Base-by-base conservation (phyloP, 1,140 invertebrate species). In the Daktulosphaira vitifoliae region DNA sequence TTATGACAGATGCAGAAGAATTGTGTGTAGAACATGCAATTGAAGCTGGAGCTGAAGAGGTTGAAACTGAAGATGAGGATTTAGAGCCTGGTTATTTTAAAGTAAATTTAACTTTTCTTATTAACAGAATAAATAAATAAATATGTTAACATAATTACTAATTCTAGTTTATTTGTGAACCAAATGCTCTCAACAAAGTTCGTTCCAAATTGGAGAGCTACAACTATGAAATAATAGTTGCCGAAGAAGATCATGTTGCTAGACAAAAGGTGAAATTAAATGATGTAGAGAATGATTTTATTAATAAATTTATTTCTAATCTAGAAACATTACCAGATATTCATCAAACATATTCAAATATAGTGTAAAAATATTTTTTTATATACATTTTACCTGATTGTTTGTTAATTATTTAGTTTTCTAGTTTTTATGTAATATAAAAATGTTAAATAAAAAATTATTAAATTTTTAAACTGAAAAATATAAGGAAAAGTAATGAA, bases 21-120 rank as follows among this genome's bases (percentile, higher is more conserved):
- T 70, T 72, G 39, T 81, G 79, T 13, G 79, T 78, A 9, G 82
- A 84, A 26, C 77, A 83, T 76, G 84, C 83, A 0, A 84, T 86
- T 67, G 74, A 77, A 66, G 70, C 74, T 42, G 81, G 79, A 3
- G 82, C 83, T 2, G 81, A 84, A 71, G 83, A 86, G 56, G 81
- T 84, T 2, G 73, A 77, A 39, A 72, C 76, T 73, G 37, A 79
- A 38, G 68, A 79, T 22, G 71, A 79, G 9, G 70, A 76, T 22
- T 65, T 33, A 74, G 74, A 66, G 29, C 50, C 42, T 18, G 56
- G 56, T 2, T 33, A 62, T 22, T 62, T 3, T 22, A 62, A 62
- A 22, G 56, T 62, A 62, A 20, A 48, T 8, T 33, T 22, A 20
- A 15, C 25, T 18, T n/a, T 26, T 51, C 7, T 33, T 33, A 33